Evolutionary conservation across 2,888 invertebrate genomes (phyloP).

Genomic region (Isoperla grammatica): DNA sequence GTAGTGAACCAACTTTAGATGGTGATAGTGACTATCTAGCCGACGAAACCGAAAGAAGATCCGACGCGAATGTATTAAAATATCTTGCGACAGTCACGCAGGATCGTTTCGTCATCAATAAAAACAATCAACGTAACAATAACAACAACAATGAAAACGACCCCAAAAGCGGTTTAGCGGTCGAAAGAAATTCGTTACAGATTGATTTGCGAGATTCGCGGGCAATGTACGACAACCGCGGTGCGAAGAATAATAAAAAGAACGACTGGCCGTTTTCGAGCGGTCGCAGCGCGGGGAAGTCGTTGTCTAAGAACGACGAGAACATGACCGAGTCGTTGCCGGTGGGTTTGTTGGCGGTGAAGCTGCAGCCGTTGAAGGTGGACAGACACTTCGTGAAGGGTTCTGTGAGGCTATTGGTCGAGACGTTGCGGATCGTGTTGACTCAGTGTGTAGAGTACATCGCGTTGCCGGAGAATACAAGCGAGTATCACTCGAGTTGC

Average conservation of each 20-base stretch:
- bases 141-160: too few relatives aligned
- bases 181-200: neutral
- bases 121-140: neutral
- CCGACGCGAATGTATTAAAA: neutral
- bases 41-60: too few relatives aligned
- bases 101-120: neutral
- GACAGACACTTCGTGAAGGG: slow-evolving; percentile 57
- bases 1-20: too few relatives aligned
- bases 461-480: slow-evolving; percentile 9
- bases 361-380: slow-evolving; percentile 54
- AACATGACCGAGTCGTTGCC: slow-evolving; percentile 20
- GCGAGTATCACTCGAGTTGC: slow-evolving; percentile 47
- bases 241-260: neutral
- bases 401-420: slow-evolving; percentile 53
- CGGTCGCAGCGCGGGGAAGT: neutral
- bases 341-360: slow-evolving; percentile 60
- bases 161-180: too few relatives aligned
- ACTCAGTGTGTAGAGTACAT: slow-evolving; percentile 47
- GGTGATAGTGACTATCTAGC: too few relatives aligned
- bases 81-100: slow-evolving; percentile 16
- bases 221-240: neutral
- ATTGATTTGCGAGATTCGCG: slow-evolving; percentile 5
- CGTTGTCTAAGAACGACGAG: neutral
- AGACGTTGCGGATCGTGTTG: slow-evolving; percentile 52
- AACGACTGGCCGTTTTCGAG: slow-evolving; percentile 9